Evolutionary conservation across 2,113 vertebrate genomes (phyloP), one percentile per base, ranked within the genome.

Genomic region (Scomber scombrus): DNA sequence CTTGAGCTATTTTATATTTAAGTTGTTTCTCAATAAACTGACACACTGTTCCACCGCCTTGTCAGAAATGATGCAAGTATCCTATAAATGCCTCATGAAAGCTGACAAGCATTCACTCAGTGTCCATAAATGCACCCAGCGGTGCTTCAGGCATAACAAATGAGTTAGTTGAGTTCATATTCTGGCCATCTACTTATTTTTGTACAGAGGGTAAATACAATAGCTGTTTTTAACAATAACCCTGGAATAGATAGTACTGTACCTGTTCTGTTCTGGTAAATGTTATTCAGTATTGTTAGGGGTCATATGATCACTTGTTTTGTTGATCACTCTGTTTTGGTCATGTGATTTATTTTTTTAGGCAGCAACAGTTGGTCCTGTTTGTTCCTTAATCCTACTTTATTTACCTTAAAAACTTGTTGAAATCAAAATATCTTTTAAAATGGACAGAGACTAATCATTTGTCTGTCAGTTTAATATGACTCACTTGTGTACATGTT

Each of bases 41-140:
- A 74, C 82, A 80, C 29, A 61, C 54, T 66, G 15, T 68, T 69
- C 72, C 67, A 74, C 62, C 2, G 65, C 66, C 85, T 64, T 85
- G 86, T 90, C 88, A 88, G 58, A 69, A 84, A 52, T 67, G 67
- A 89, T 88, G 75, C 71, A 80, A 81, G 75, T 60, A 50, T 87
- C 81, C 34, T 34, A 58, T 49, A 62, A 69, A 86, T 72, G 52
- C 46, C 47, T 75, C 75, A 77, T 75, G 56, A 78, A 84, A 90
- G 75, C 60, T 87, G 88, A 89, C 80, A 85, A 63, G 82, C 43
- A 49, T 75, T 84, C 71, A 75, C 78, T 79, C 63, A 60, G 51
- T 57, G 66, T 82, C 60, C 47, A 66, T 65, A 57, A 84, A 79
- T 84, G 79, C 58, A 72, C 49, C 43, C 75, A 11, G 51, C 16